Conservation (phyloP, 1,140 invertebrate species). For the Pollicipes pollicipes region DNA sequence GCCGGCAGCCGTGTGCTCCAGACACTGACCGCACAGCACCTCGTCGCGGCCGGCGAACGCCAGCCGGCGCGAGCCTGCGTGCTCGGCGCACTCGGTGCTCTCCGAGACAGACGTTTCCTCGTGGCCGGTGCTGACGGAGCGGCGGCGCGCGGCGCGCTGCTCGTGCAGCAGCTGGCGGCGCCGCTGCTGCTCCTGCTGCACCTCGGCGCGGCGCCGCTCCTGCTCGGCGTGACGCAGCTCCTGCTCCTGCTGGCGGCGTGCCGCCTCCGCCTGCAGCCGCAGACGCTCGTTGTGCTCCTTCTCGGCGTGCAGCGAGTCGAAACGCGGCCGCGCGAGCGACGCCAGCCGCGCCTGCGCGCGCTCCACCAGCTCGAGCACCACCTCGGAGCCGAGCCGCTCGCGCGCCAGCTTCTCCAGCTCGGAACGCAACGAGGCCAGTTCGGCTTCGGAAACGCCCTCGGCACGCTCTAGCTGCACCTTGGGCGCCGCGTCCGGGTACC, state of each 20-base stretch:
- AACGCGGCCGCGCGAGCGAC: neutral
- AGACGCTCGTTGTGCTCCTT: neutral
- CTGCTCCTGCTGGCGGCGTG: neutral
- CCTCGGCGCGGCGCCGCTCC: neutral
- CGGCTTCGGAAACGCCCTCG: neutral
- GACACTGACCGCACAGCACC: neutral
- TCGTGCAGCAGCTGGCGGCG: neutral
- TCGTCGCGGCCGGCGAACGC: neutral
- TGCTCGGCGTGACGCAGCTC: neutral
- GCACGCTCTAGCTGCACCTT: neutral
- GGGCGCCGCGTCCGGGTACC: neutral
- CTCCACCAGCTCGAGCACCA: neutral
- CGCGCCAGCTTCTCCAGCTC: neutral
- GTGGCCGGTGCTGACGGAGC: neutral
- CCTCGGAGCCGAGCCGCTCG: neutral
- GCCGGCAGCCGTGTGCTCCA: constrained; percentile 2
- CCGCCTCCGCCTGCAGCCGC: neutral
- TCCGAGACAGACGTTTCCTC: neutral
- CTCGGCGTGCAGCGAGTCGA: constrained; percentile 4
- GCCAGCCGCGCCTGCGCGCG: neutral
- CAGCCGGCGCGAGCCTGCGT: neutral
- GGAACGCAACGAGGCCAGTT: neutral
- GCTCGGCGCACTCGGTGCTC: neutral
- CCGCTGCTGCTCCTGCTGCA: neutral
- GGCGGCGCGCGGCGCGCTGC: neutral